Conservation (phyloP, 2,888 invertebrate genomes). For the Luperina testacea region DNA sequence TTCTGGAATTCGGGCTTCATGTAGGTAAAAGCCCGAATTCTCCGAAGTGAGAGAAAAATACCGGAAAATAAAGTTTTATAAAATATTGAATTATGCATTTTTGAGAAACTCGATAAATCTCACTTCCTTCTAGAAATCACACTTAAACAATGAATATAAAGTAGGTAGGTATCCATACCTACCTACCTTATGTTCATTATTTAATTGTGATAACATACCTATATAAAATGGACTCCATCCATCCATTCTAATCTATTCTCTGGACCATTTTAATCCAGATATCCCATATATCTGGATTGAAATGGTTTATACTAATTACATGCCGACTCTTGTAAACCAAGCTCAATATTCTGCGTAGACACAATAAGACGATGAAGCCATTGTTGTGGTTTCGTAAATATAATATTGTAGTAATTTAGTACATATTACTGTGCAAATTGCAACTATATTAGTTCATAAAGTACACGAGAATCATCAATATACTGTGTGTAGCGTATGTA, state of each 20-base stretch:
- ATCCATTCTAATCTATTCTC: background rate
- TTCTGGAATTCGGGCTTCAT: background rate
- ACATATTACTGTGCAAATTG: constrained; percentile 32
- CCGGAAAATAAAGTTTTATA: background rate
- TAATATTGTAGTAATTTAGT: constrained; percentile 34
- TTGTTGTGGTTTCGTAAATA: constrained; percentile 52
- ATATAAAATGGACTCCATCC: background rate
- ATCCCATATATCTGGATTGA: too few species aligned
- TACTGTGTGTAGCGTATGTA: background rate
- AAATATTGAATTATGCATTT: background rate
- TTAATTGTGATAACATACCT: background rate
- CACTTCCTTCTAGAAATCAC: background rate
- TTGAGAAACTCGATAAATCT: background rate
- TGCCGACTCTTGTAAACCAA: constrained; percentile 1
- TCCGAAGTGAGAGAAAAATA: background rate
- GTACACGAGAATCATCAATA: constrained; percentile 43
- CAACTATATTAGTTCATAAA: constrained; percentile 52
- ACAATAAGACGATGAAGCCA: constrained; percentile 44
- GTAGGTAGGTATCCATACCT: background rate
- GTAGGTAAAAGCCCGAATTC: background rate
- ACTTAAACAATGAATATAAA: background rate
- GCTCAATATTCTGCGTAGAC: constrained; percentile 10
- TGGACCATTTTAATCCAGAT: background rate
- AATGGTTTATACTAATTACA: background rate
- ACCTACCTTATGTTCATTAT: background rate